Percentiles rank a stretch among this genome's conserved stretches.
phyloP scores from a whole-genome alignment of 2,888 invertebrate species.

The Myopa tessellatipennis region DNA sequence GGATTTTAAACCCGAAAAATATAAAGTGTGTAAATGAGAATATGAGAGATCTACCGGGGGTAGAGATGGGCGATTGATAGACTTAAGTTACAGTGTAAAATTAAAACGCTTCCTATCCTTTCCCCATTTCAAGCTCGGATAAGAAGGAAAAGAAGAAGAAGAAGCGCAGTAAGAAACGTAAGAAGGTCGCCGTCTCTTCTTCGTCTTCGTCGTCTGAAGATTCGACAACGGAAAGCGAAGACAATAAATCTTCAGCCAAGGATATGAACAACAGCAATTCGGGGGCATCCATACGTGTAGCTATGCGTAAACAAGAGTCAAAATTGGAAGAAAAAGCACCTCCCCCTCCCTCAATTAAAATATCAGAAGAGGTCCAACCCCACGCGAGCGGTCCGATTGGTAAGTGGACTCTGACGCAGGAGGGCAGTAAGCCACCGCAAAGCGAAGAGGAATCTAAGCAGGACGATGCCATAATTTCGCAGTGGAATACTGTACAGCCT shows the following conservation, averaged over 20 bases:
- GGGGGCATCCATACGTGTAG: slow-evolving; percentile 74
- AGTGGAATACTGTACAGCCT: slow-evolving; percentile 72
- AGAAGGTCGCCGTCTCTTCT: slow-evolving; percentile 54
- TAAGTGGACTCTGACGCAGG: slow-evolving; percentile 69
- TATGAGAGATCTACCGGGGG: no score
- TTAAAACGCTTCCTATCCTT: slow-evolving; percentile 45
- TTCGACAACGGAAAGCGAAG: slow-evolving; percentile 57
- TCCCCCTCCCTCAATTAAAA: slow-evolving; percentile 57
- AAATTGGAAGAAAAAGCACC: slow-evolving; percentile 66
- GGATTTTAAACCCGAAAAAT: no score
- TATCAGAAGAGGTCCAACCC: slow-evolving; percentile 47
- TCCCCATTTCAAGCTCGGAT: slow-evolving; percentile 53
- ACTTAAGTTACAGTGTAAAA: not conserved
- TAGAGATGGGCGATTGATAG: no score
- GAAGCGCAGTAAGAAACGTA: slow-evolving; percentile 69
- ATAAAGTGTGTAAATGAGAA: no score
- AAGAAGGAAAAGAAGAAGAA: slow-evolving; percentile 70
- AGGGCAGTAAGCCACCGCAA: slow-evolving; percentile 57
- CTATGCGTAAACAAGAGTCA: slow-evolving; percentile 72
- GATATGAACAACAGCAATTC: slow-evolving; percentile 65
- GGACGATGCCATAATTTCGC: slow-evolving; percentile 71
- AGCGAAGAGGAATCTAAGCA: slow-evolving; percentile 59
- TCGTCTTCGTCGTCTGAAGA: slow-evolving; percentile 44
- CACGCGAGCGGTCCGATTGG: slow-evolving; percentile 63
- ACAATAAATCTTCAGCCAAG: slow-evolving; percentile 51